Percentiles rank a stretch among this genome's conserved stretches.
These are phyloP conservation scores for Lithodes maja DNA, from an alignment of 2,888 invertebrate genomes.

Conservation along the genomic window DNA sequence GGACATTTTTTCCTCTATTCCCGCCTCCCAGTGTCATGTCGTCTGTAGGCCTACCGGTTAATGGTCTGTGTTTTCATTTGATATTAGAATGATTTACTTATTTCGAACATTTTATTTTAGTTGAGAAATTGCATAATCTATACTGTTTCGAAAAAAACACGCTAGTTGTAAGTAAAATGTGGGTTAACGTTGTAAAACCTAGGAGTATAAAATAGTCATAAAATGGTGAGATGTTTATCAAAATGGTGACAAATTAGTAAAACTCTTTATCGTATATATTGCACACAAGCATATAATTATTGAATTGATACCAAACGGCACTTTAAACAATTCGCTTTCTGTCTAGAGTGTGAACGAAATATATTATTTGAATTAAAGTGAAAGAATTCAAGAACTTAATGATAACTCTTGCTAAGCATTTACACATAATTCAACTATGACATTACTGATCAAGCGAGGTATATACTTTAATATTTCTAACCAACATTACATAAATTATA, in stretches of 20 bases:
- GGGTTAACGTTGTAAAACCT: background rate
- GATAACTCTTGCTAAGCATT: too few relatives aligned
- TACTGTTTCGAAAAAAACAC: too few relatives aligned
- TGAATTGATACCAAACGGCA: too few relatives aligned
- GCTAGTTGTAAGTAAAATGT: background rate
- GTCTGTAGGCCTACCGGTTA: slow-evolving; percentile 47
- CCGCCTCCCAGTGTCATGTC: slow-evolving; percentile 23
- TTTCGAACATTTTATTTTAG: slow-evolving; percentile 6
- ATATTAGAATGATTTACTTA: slow-evolving; percentile 6
- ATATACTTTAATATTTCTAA: too few relatives aligned
- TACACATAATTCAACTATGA: too few relatives aligned
- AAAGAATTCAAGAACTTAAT: too few relatives aligned
- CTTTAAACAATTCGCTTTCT: too few relatives aligned
- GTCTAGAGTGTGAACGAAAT: too few relatives aligned
- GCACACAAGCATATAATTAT: background rate
- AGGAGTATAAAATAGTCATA: background rate
- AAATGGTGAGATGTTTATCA: slow-evolving; percentile 28
- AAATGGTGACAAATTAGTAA: slow-evolving; percentile 11
- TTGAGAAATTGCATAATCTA: too few relatives aligned
- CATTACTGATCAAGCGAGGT: too few relatives aligned
- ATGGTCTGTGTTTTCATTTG: slow-evolving; percentile 3
- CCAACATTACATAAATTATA: too few relatives aligned
- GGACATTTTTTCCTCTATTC: slow-evolving; percentile 17
- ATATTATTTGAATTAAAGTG: too few relatives aligned
- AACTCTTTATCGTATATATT: background rate